A percentile compares a stretch with the other conserved stretches of the same genome.
Evolutionary conservation across 2,888 invertebrate species (phyloP).

Genomic region (Epiblema foenella): DNA sequence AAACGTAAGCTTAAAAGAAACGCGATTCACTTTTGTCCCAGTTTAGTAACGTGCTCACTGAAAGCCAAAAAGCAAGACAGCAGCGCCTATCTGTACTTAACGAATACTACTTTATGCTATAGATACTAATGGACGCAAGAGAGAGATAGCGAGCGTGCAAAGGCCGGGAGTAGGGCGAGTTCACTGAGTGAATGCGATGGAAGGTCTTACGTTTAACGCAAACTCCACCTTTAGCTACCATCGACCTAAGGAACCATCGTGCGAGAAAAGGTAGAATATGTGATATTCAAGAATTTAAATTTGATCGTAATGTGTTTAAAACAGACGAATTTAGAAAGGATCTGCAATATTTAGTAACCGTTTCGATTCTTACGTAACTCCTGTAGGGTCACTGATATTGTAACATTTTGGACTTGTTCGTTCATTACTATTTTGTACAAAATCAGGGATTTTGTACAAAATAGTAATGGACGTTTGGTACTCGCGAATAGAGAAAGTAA

Average conservation of each 20-base stretch:
- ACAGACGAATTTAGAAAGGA: neutral
- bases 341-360: neutral
- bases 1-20: neutral
- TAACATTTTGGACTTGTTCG: neutral
- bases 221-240: neutral
- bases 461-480: too few relatives aligned
- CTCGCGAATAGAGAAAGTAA: too few relatives aligned
- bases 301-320: neutral
- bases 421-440: too few relatives aligned
- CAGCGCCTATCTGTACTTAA: constrained; percentile 1
- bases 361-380: neutral
- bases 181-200: constrained; percentile 24
- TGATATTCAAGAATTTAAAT: neutral
- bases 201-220: constrained; percentile 5
- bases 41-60: neutral
- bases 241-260: constrained; percentile 4
- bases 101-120: neutral
- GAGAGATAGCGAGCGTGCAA: neutral
- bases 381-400: neutral
- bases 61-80: constrained; percentile 10
- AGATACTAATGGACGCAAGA: neutral
- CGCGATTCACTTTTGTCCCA: constrained; percentile 3
- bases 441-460: too few relatives aligned
- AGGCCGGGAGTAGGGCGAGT: neutral
- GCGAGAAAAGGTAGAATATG: neutral